phyloP scores from a whole-genome alignment of 2,113 vertebrate genomes.

The Hemiscyllium ocellatum region DNA sequence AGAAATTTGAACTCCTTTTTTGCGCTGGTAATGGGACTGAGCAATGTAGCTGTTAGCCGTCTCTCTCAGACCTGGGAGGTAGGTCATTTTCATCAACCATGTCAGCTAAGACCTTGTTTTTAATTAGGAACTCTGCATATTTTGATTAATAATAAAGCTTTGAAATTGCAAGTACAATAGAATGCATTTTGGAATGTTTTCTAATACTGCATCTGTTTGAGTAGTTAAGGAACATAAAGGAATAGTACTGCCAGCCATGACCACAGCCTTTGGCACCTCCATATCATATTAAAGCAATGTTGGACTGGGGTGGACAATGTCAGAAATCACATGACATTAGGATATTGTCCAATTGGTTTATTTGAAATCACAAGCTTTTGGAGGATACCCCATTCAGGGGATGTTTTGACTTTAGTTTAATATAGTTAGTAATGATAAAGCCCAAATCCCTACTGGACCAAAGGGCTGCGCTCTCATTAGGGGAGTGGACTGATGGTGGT shows the following conservation, averaged over 20 bases:
- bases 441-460: too few species aligned
- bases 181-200: neutral
- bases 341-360: too few species aligned
- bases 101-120: neutral
- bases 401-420: neutral
- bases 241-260: neutral
- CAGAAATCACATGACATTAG: too few species aligned
- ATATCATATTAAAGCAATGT: too few species aligned
- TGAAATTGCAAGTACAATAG: neutral
- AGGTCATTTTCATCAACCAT: conserved; percentile 46
- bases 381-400: too few species aligned
- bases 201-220: neutral
- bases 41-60: conserved; percentile 92
- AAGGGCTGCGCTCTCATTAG: too few species aligned
- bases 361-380: too few species aligned
- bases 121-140: too few species aligned
- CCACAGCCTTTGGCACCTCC: neutral
- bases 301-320: too few species aligned
- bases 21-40: conserved; percentile 89
- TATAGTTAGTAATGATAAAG: neutral
- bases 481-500: too few species aligned
- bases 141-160: neutral
- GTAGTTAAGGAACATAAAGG: neutral
- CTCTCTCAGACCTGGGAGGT: conserved; percentile 95
- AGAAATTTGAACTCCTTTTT: conserved; percentile 95